A percentile compares a stretch with the other conserved stretches of the same genome.
Conservation (phyloP, 1,140 invertebrate genomes). For the Teleopsis dalmanni region DNA sequence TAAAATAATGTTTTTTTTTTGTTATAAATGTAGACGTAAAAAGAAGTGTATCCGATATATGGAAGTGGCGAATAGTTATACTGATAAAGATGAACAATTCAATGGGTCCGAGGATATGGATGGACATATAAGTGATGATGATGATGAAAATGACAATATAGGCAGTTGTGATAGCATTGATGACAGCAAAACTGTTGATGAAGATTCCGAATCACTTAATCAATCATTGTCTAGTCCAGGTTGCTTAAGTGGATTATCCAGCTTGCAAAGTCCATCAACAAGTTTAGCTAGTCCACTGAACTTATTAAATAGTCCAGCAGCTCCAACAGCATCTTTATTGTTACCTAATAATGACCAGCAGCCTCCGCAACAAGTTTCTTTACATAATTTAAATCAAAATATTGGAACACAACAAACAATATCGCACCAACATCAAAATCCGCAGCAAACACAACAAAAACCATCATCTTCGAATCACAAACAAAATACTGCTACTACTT, state of each 20-base stretch:
- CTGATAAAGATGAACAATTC: background rate
- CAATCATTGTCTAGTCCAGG: constrained; percentile 70
- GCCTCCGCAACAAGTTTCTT: background rate
- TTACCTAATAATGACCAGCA: background rate
- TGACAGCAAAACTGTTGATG: constrained; percentile 59
- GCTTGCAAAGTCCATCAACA: constrained; percentile 64
- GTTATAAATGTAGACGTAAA: constrained; percentile 68
- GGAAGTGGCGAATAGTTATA: constrained; percentile 42
- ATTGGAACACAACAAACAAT: background rate
- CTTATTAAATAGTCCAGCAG: constrained; percentile 48
- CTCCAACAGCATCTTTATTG: constrained; percentile 11
- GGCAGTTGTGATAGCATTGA: constrained; percentile 69
- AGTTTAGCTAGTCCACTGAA: constrained; percentile 62
- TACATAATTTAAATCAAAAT: background rate
- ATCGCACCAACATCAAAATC: constrained; percentile 9
- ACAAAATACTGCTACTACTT: background rate
- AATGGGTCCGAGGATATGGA: constrained; percentile 46
- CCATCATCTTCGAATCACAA: too few relatives aligned
- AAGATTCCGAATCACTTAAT: constrained; percentile 56
- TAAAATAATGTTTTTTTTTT: constrained; percentile 8
- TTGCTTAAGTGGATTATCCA: constrained; percentile 66
- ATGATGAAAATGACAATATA: constrained; percentile 75
- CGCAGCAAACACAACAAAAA: constrained; percentile 3
- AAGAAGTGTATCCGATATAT: constrained; percentile 97
- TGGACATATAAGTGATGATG: constrained; percentile 49